These are phyloP conservation scores for Salticus scenicus DNA, from an alignment of 2,888 invertebrate genomes.

Conservation along the genomic window DNA sequence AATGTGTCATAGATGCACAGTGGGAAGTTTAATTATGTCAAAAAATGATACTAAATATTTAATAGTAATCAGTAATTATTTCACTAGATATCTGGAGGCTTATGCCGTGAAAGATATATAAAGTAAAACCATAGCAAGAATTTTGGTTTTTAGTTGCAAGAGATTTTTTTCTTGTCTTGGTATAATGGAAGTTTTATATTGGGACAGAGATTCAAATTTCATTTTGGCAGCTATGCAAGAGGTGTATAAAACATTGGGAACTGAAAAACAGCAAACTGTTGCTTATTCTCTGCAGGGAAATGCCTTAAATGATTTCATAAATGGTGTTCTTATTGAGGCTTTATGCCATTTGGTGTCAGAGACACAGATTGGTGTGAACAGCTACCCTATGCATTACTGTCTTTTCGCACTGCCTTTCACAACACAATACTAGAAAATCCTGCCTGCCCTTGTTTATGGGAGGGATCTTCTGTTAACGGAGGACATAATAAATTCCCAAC, in stretches of 20 bases:
- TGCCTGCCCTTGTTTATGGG: neutral
- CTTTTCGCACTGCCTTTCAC: neutral
- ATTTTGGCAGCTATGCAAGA: neutral
- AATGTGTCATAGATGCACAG: too few relatives aligned
- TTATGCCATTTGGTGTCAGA: neutral
- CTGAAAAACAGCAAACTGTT: neutral
- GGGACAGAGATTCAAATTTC: too few relatives aligned
- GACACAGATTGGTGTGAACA: slow-evolving; percentile 4
- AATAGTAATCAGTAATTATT: too few relatives aligned
- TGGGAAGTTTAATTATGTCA: too few relatives aligned
- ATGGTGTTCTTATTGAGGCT: neutral
- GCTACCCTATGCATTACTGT: neutral
- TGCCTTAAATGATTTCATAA: neutral
- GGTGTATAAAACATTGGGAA: neutral
- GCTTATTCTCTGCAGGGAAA: neutral
- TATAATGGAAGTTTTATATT: too few relatives aligned
- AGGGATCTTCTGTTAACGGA: neutral
- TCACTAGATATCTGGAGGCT: too few relatives aligned
- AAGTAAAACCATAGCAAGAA: too few relatives aligned
- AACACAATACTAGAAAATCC: neutral
- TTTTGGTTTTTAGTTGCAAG: too few relatives aligned
- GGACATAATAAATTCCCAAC: neutral
- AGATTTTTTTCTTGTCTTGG: too few relatives aligned
- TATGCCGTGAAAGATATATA: too few relatives aligned
- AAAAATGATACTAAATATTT: too few relatives aligned